Conservation (phyloP, 64 coral and sea anemone species). For the Pocillopora damicornis region DNA sequence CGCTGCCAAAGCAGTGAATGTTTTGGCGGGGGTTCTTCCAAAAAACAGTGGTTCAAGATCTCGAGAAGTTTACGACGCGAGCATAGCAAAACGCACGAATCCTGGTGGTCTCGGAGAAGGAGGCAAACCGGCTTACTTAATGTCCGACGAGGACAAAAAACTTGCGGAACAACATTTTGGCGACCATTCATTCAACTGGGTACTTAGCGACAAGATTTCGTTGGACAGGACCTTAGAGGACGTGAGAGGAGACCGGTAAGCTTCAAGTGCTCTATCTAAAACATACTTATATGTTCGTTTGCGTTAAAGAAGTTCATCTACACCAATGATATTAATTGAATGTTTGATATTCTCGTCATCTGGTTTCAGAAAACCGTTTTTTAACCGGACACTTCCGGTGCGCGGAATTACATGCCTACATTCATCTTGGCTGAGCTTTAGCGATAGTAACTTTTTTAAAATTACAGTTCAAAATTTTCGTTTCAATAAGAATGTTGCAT, state of each 20-base stretch:
- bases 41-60: constrained; percentile 38
- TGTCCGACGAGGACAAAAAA: constrained; percentile 84
- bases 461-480: too few relatives aligned
- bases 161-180: constrained; percentile 82
- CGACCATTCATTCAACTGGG: constrained; percentile 98
- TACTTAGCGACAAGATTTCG: constrained; percentile 93
- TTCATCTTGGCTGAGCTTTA: too few relatives aligned
- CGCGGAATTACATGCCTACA: too few relatives aligned
- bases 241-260: constrained; percentile 76
- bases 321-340: too few relatives aligned
- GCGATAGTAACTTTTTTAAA: too few relatives aligned
- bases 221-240: constrained; percentile 92
- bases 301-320: too few relatives aligned
- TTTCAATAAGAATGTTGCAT: too few relatives aligned
- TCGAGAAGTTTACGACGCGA: constrained; percentile 72
- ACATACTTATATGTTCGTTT: too few relatives aligned
- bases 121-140: constrained; percentile 83
- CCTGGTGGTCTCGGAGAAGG: constrained; percentile 77
- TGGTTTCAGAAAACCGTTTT: too few relatives aligned
- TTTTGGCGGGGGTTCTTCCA: constrained; percentile 61
- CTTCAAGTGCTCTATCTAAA: neutral
- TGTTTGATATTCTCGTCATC: too few relatives aligned
- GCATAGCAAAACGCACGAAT: constrained; percentile 76
- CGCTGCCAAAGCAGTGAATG: constrained; percentile 68
- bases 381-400: too few relatives aligned